A percentile compares a stretch with the other conserved stretches of the same genome.
These are phyloP conservation scores for Amblyteles armatorius DNA, from an alignment of 2,888 invertebrate genomes.

Conservation along the genomic window DNA sequence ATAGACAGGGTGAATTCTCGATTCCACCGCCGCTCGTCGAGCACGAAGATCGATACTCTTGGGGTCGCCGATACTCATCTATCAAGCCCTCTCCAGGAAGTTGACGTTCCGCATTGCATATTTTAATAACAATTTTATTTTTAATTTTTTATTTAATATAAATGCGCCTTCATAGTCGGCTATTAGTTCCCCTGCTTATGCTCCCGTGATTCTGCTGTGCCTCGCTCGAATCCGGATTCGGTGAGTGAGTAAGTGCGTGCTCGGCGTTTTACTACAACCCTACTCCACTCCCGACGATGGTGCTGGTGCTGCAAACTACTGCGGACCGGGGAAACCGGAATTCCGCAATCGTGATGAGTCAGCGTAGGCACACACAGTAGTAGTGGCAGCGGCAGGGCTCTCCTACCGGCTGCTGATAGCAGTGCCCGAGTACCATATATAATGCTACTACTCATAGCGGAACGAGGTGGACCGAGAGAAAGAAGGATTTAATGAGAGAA, in stretches of 20 bases:
- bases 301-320: slow-evolving; percentile 51
- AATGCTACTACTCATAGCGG: slow-evolving; percentile 40
- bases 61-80: slow-evolving; percentile 50
- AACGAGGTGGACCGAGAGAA: slow-evolving; percentile 48
- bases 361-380: slow-evolving; percentile 57
- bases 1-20: slow-evolving; percentile 60
- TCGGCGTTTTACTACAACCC: slow-evolving; percentile 65
- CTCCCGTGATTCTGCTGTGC: slow-evolving; percentile 32
- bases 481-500: slow-evolving; percentile 58
- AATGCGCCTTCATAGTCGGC: slow-evolving; percentile 10
- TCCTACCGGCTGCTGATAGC: slow-evolving; percentile 57
- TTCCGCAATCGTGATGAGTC: slow-evolving; percentile 67
- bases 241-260: slow-evolving; percentile 65
- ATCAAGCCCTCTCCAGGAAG: slow-evolving; percentile 31
- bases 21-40: slow-evolving; percentile 54
- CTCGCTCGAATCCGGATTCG: slow-evolving; percentile 58
- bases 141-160: slow-evolving; percentile 18
- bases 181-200: neutral
- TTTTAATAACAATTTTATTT: slow-evolving; percentile 41
- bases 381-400: slow-evolving; percentile 30
- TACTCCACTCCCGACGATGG: slow-evolving; percentile 31
- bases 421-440: slow-evolving; percentile 58
- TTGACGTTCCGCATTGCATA: slow-evolving; percentile 58
- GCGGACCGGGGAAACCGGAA: slow-evolving; percentile 58
- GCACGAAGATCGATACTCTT: slow-evolving; percentile 54